Evolutionary conservation across 2,113 vertebrate species (phyloP).

Genomic region (Brienomyrus longianalis): DNA sequence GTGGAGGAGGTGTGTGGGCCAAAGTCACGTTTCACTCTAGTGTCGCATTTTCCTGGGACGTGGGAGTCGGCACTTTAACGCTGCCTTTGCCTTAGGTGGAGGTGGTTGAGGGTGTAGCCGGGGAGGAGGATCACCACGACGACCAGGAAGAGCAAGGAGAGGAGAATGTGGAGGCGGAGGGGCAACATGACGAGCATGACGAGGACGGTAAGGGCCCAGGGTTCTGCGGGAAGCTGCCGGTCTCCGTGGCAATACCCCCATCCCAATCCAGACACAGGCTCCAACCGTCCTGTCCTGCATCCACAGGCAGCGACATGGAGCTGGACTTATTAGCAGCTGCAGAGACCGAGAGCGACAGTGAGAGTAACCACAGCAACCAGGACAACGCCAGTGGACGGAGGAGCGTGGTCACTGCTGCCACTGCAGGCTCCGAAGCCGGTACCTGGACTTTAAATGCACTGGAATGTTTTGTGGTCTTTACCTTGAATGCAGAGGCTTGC

Average conservation of each 20-base stretch:
- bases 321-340: conserved; percentile 91
- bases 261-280: neutral
- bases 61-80: neutral
- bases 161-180: conserved; percentile 93
- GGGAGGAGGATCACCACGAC: conserved; percentile 95
- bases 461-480: neutral
- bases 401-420: conserved; percentile 95
- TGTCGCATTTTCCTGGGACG: neutral
- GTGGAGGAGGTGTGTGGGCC: conserved; percentile 84
- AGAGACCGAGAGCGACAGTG: conserved; percentile 97
- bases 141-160: conserved; percentile 97
- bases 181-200: conserved; percentile 94
- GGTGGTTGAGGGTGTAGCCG: conserved; percentile 94
- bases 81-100: conserved; percentile 70
- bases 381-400: conserved; percentile 95
- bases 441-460: conserved; percentile 24
- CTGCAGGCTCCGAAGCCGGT: conserved; percentile 98
- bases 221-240: neutral
- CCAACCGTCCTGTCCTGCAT: neutral
- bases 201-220: conserved; percentile 76
- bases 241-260: neutral
- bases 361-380: conserved; percentile 98
- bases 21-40: neutral
- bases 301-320: conserved; percentile 93
- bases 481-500: neutral